Evolutionary conservation across 37 sponge, comb jelly and placozoan genomes (phyloP).

Genomic region (Crambe crambe): DNA sequence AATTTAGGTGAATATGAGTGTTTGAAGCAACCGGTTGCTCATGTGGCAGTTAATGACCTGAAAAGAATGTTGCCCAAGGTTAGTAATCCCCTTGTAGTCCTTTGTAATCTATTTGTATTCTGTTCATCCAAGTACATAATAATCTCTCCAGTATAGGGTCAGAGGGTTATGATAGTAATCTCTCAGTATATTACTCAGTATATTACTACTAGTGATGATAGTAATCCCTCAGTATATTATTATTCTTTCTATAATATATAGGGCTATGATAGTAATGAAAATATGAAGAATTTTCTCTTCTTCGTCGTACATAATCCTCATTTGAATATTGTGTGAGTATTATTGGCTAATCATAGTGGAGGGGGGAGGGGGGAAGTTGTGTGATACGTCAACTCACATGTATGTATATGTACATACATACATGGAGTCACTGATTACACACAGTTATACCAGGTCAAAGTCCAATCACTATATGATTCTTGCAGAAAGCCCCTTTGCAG

Average conservation of each 20-base stretch:
- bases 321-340: conserved; percentile 11
- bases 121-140: background rate
- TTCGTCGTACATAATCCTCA: background rate
- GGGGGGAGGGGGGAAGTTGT: background rate
- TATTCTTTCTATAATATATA: background rate
- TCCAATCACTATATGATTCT: background rate
- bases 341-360: background rate
- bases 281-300: background rate
- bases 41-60: background rate
- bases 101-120: background rate
- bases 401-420: background rate
- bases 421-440: background rate
- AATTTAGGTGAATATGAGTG: background rate
- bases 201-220: background rate
- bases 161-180: background rate
- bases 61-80: background rate
- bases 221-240: background rate
- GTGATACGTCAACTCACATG: too few species aligned
- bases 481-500: too few species aligned
- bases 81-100: background rate
- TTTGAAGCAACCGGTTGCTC: background rate
- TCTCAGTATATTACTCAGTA: background rate
- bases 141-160: background rate
- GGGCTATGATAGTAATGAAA: background rate
- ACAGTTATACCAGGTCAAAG: background rate